A percentile compares a stretch with the other conserved stretches of the same genome.
Evolutionary conservation across 2,797 vertebrate species (phyloP).

Genomic region (Pelochelys cantorii): DNA sequence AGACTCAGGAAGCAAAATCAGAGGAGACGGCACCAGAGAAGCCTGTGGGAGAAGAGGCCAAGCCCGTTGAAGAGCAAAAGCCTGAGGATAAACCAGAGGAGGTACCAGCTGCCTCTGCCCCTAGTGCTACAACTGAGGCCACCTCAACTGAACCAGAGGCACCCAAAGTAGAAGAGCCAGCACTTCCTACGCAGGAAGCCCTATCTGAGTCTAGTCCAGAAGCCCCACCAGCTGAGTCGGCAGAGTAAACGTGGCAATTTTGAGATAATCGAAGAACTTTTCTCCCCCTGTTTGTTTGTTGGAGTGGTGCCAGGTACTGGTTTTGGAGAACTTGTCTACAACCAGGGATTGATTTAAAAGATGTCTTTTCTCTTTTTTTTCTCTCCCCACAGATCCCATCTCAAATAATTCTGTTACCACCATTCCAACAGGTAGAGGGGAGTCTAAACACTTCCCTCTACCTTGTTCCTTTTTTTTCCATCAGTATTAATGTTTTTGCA

Average conservation of each 20-base stretch:
- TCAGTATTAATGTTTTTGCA: slow-evolving; percentile 92
- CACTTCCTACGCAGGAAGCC: slow-evolving; percentile 82
- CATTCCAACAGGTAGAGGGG: slow-evolving; percentile 87
- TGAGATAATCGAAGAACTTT: slow-evolving; percentile 89
- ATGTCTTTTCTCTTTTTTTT: slow-evolving; percentile 81
- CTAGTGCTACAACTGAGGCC: slow-evolving; percentile 62
- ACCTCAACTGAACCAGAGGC: slow-evolving; percentile 78
- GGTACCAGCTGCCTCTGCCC: slow-evolving; percentile 34
- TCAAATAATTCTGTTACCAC: slow-evolving; percentile 85
- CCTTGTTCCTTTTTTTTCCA: slow-evolving; percentile 84
- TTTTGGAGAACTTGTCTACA: slow-evolving; percentile 93
- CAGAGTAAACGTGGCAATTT: slow-evolving; percentile 84
- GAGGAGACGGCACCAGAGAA: slow-evolving; percentile 83
- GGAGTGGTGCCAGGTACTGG: slow-evolving; percentile 92
- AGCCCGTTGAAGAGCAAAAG: slow-evolving; percentile 37
- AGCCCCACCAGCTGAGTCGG: slow-evolving; percentile 83
- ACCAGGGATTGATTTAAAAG: slow-evolving; percentile 94
- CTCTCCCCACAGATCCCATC: slow-evolving; percentile 87
- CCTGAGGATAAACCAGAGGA: slow-evolving; percentile 27
- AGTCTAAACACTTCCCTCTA: slow-evolving; percentile 83
- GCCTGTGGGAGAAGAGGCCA: slow-evolving; percentile 71
- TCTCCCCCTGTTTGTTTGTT: slow-evolving; percentile 90
- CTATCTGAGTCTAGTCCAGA: slow-evolving; percentile 85
- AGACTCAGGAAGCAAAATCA: slow-evolving; percentile 78
- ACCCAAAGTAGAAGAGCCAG: slow-evolving; percentile 84